These are phyloP conservation scores for Pygoscelis antarcticus DNA, from an alignment of 2,113 vertebrate species.

Conservation along the genomic window DNA sequence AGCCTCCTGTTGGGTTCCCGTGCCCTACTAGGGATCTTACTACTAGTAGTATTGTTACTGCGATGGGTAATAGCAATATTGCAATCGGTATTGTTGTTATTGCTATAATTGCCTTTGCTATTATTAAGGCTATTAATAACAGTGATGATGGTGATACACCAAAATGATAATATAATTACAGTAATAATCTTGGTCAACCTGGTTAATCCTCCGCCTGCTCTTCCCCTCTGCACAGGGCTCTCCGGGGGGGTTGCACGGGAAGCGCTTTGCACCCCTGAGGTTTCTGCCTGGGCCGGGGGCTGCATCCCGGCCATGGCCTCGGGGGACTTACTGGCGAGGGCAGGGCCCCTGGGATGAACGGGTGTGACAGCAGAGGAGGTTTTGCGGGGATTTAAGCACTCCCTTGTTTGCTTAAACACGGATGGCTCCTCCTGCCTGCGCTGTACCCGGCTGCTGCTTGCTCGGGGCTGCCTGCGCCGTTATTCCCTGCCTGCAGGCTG, in stretches of 20 bases:
- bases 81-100: background rate
- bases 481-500: background rate
- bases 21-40: background rate
- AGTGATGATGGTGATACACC: background rate
- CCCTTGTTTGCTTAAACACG: background rate
- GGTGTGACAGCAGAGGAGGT: background rate
- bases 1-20: background rate
- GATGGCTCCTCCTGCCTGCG: background rate
- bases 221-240: background rate
- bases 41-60: background rate
- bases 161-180: conserved; percentile 38
- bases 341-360: background rate
- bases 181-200: conserved; percentile 36
- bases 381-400: background rate
- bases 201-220: background rate
- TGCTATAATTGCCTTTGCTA: conserved; percentile 47
- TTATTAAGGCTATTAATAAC: conserved; percentile 60
- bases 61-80: background rate
- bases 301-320: background rate
- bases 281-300: background rate
- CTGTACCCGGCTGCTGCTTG: background rate
- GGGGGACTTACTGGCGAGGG: background rate
- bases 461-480: background rate
- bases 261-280: background rate
- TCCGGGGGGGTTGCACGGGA: background rate